Evolutionary conservation across 1,140 invertebrate genomes (phyloP), one percentile per base, ranked within the genome.

Genomic region (Drosophila eugracilis): DNA sequence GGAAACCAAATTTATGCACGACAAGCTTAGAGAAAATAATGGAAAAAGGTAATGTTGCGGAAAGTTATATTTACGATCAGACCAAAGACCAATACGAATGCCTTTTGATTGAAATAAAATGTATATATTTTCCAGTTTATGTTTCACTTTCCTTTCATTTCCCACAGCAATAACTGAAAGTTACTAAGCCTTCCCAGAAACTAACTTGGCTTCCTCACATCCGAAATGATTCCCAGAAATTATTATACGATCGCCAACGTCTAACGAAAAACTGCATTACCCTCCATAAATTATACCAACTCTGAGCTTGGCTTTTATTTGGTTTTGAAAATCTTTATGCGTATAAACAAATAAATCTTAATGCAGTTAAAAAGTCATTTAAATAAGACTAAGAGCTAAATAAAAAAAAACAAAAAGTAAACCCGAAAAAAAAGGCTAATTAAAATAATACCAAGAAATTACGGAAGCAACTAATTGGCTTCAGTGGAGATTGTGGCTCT

Each of bases 401-500:
- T 19, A 39, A 26, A 39, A 60, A 28, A 65, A 34, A 71, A 22
- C 34, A 26, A 39, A 60, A 28, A 48, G 22, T 62, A 30, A 30
- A 9, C 24, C 57, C 28, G 50, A 28, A 57, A 62, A 75, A 85
- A 32, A 75, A 85, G 12, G 28, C 69, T 85, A 85, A 86, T 86
- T 86, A 88, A 81, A 86, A 86, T 88, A 86, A 86, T 88, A 86
- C 81, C 69, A 88, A 88, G 83, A 86, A 86, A 77, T 86, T 86
- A 88, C 81, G 81, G 77, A 86, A 86, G 74, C 83, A 71, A 75
- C 83, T 78, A 86, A 86, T 86, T 86, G 81, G 81, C 62, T 66
- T 49, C 60, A 48, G 21, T 48, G 49, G 36, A 39, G 45, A 50
- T 62, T 57, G 15, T 39, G 45, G 60, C n/a, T 12, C 60, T 62